Evolutionary conservation across 2,888 invertebrate genomes (phyloP).

Genomic region (Andrena flavipes): DNA sequence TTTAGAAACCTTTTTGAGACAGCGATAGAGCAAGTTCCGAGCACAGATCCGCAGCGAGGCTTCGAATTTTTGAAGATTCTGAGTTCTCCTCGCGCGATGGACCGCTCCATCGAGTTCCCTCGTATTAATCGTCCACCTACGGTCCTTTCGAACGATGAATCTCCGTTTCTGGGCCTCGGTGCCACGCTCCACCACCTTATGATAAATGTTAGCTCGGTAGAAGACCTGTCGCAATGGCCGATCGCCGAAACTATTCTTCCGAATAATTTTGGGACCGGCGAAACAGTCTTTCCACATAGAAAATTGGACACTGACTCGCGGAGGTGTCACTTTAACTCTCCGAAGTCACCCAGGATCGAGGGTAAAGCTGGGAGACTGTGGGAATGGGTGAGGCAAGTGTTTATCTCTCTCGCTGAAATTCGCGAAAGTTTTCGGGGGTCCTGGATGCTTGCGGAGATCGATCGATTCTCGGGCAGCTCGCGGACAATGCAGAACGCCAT

Average conservation of each 20-base stretch:
- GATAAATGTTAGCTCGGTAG: constrained; percentile 77
- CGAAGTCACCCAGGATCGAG: too few species aligned
- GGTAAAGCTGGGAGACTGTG: too few species aligned
- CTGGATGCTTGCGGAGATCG: background rate
- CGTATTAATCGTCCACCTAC: background rate
- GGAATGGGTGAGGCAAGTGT: too few species aligned
- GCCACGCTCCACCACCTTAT: constrained; percentile 69
- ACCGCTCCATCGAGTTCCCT: background rate
- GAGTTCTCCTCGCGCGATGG: constrained; percentile 25
- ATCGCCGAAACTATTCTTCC: background rate
- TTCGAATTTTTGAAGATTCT: too few species aligned
- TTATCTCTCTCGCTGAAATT: background rate
- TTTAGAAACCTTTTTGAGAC: constrained; percentile 55
- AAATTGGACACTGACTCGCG: background rate
- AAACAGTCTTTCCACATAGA: too few species aligned
- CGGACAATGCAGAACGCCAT: constrained; percentile 41
- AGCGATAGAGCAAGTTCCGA: constrained; percentile 25
- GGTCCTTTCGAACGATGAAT: constrained; percentile 44
- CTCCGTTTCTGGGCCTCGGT: constrained; percentile 70
- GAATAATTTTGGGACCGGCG: background rate
- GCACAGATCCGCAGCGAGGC: constrained; percentile 49
- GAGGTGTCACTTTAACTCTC: background rate
- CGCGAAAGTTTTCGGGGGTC: background rate
- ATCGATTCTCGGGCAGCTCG: background rate
- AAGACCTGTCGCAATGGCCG: constrained; percentile 70